phyloP scores from a whole-genome alignment of 1,140 invertebrate genomes.

The Caerostris extrusa region DNA sequence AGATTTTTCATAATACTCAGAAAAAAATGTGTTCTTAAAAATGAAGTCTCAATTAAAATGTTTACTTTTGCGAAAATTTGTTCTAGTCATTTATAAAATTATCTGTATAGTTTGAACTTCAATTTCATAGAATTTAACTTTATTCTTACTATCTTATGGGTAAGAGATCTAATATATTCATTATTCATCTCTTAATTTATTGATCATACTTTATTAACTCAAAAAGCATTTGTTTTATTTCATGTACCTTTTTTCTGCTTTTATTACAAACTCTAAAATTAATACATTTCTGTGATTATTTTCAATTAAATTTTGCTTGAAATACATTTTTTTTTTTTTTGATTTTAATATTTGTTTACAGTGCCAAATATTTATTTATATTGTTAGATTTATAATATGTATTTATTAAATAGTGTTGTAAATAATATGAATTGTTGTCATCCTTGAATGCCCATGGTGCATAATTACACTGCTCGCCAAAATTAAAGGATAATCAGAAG shows the following conservation, averaged over 20 bases:
- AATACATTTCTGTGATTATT: not conserved
- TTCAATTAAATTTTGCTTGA: not conserved
- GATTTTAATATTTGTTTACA: not conserved
- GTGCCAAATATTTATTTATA: constrained; percentile 61
- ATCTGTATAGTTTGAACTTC: no score
- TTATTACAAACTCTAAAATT: not conserved
- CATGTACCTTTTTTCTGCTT: constrained; percentile 14
- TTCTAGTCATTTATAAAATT: no score
- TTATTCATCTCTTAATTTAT: not conserved
- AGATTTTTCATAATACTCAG: no score
- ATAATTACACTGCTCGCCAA: not conserved
- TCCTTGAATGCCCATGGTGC: not conserved
- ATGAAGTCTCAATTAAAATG: no score
- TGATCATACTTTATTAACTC: constrained; percentile 8
- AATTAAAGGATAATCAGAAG: not conserved
- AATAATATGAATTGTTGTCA: not conserved
- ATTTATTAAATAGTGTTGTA: constrained; percentile 61
- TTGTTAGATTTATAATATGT: constrained; percentile 39
- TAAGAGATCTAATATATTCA: no score
- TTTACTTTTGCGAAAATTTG: no score
- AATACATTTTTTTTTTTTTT: constrained; percentile 6
- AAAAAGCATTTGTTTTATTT: not conserved
- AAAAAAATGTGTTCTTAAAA: no score
- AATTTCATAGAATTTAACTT: no score
- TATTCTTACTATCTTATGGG: no score